A percentile compares a stretch with the other conserved stretches of the same genome.
Evolutionary conservation across 2,888 invertebrate species (phyloP).

Genomic region (Archips crataeganus): DNA sequence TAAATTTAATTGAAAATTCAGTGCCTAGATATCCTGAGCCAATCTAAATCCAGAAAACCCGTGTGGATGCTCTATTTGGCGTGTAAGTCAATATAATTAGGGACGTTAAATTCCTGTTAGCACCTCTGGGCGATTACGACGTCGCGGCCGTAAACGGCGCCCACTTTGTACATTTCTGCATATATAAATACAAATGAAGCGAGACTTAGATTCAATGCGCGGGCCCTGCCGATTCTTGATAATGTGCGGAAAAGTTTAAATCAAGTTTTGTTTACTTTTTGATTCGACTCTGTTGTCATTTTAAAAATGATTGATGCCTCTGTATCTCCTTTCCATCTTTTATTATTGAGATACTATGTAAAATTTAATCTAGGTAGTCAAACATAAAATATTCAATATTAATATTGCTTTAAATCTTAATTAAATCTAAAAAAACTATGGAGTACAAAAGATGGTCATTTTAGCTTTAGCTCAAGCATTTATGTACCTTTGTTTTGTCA

Average conservation of each 20-base stretch:
- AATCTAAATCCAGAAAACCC: constrained; percentile 16
- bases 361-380: too few relatives aligned
- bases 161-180: constrained; percentile 47
- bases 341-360: too few relatives aligned
- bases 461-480: too few relatives aligned
- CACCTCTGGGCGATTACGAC: constrained; percentile 62
- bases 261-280: not conserved
- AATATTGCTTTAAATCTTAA: too few relatives aligned
- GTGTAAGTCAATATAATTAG: constrained; percentile 69
- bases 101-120: constrained; percentile 60
- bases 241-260: not conserved
- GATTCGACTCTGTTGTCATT: too few relatives aligned
- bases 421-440: too few relatives aligned
- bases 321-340: too few relatives aligned
- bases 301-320: too few relatives aligned
- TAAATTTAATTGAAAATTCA: not conserved
- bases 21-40: not conserved
- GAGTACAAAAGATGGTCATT: too few relatives aligned
- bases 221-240: constrained; percentile 11
- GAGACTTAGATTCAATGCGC: constrained; percentile 21
- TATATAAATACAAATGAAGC: constrained; percentile 54
- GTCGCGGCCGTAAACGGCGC: constrained; percentile 52
- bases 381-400: too few relatives aligned
- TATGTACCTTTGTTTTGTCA: too few relatives aligned
- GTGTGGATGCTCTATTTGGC: constrained; percentile 45